These are phyloP conservation scores for Anolis carolinensis DNA, from an alignment of 2,113 vertebrate species.

Conservation along the genomic window DNA sequence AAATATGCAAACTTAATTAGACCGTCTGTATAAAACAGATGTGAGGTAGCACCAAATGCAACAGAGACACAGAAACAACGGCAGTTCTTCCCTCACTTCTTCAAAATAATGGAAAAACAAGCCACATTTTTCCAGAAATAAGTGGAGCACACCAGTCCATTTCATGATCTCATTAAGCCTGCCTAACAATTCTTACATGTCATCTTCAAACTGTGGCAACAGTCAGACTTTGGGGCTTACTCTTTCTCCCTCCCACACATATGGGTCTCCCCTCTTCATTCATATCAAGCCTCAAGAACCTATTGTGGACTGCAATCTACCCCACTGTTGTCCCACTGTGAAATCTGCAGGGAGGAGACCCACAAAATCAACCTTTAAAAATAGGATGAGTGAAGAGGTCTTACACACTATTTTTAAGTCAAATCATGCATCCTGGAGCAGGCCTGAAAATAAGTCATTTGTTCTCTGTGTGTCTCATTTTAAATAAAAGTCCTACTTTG, in stretches of 20 bases:
- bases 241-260: neutral
- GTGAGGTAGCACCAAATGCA: neutral
- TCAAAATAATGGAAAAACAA: neutral
- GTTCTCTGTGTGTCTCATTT: no score
- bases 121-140: neutral
- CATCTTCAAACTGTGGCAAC: neutral
- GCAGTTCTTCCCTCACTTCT: neutral
- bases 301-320: no score
- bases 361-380: neutral
- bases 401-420: neutral
- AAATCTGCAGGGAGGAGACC: neutral
- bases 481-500: no score
- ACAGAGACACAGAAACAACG: neutral
- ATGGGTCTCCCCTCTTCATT: neutral
- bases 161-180: neutral
- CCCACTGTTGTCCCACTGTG: no score
- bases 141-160: neutral
- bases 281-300: no score
- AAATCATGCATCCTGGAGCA: neutral
- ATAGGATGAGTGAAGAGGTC: neutral
- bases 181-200: neutral
- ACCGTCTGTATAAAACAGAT: neutral
- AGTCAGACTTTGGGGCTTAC: neutral
- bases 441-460: no score
- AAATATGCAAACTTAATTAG: neutral